Conservation (phyloP, 2,888 invertebrate species). For the Carterocephalus palaemon region DNA sequence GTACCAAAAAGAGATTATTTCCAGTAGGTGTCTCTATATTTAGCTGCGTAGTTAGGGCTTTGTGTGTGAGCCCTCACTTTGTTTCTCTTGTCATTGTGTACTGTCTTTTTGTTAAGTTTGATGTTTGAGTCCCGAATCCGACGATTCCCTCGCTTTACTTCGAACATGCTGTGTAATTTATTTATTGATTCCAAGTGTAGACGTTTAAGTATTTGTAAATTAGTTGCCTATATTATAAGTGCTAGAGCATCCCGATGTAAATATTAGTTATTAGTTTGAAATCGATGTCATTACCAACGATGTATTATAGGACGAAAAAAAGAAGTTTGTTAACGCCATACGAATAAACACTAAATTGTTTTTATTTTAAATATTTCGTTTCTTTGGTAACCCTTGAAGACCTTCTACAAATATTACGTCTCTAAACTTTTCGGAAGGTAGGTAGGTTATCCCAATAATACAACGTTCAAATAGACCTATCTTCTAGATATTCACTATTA, state of each 20-base stretch:
- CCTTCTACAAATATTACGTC: too few species aligned
- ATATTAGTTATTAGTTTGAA: constrained; percentile 64
- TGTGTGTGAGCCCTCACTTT: constrained; percentile 39
- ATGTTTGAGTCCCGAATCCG: constrained; percentile 44
- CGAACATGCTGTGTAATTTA: constrained; percentile 55
- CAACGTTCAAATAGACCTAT: too few species aligned
- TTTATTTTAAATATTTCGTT: constrained; percentile 65
- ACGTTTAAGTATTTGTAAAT: constrained; percentile 52
- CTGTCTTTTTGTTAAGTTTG: constrained; percentile 56
- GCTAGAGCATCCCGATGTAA: constrained; percentile 59
- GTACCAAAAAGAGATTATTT: constrained; percentile 77
- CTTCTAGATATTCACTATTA: too few species aligned
- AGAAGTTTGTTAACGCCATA: constrained; percentile 74
- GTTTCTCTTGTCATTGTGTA: constrained; percentile 38
- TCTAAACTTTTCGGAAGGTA: too few species aligned
- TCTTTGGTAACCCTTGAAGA: constrained; percentile 30
- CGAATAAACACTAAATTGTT: constrained; percentile 72
- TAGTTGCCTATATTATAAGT: constrained; percentile 60
- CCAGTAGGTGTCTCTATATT: constrained; percentile 56
- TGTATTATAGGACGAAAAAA: constrained; percentile 62
- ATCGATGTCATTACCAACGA: constrained; percentile 75
- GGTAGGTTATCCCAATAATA: too few species aligned
- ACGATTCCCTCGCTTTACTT: constrained; percentile 40
- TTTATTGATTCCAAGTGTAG: constrained; percentile 64
- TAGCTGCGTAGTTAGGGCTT: constrained; percentile 51